phyloP scores from a whole-genome alignment of 2,797 vertebrate species.

The Thamnophis elegans region DNA sequence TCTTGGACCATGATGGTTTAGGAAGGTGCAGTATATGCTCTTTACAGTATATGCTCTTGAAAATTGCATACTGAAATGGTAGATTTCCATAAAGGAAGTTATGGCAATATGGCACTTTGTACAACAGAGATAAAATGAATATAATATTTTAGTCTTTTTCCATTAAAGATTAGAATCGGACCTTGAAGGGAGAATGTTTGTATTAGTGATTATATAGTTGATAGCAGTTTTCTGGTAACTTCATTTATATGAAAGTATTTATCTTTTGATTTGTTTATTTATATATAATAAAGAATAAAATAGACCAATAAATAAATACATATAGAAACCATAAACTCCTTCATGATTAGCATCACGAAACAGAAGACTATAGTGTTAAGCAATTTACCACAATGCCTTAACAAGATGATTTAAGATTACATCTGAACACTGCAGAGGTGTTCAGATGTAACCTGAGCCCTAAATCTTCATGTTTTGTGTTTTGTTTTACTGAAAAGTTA shows the following conservation, averaged over 20 bases:
- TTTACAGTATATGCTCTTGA: not conserved
- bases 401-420: not conserved
- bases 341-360: not conserved
- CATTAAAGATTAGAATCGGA: not conserved
- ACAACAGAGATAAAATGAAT: not conserved
- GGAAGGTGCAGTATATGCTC: not conserved
- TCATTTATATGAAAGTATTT: not conserved
- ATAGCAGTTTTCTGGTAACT: not conserved
- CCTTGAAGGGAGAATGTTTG: not conserved
- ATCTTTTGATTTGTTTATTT: not conserved
- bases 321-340: not conserved
- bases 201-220: not conserved
- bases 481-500: not conserved
- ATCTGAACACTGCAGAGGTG: not conserved
- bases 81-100: not conserved
- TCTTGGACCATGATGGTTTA: not conserved
- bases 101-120: not conserved
- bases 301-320: not conserved
- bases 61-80: not conserved
- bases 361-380: not conserved
- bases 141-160: not conserved
- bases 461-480: not conserved
- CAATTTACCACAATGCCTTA: not conserved
- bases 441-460: too few species aligned
- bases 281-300: not conserved